Base-by-base conservation (phyloP, 2,113 vertebrate species). In the Apteryx mantelli region DNA sequence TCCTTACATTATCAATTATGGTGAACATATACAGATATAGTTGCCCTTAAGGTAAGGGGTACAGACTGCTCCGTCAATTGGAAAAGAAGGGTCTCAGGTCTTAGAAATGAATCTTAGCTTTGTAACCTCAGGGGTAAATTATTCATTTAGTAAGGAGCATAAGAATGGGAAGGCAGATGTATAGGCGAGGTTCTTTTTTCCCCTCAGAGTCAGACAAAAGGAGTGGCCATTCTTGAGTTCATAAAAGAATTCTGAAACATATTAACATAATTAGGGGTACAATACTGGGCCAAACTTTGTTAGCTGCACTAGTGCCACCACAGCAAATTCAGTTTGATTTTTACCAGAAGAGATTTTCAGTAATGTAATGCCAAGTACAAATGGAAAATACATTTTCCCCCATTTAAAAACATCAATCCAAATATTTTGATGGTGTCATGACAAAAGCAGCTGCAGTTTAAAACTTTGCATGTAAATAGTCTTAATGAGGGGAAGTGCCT, bases 341-440 rank as follows among this genome's bases (percentile, higher is more conserved):
- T 91, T 93, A 88, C 87, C 75, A 93, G 93, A 93, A 95, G 60
- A 75, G 17, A 83, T 78, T 90, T 38, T 83, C 32, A 81, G 75
- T 63, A 95, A 60, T 75, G 50, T 34, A 70, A 68, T 78, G 87
- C 85, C 91, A 93, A 96, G 91, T 46, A 88, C 50, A 94, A 97
- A 88, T 88, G 87, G 91, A 95, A 97, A 97, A 97, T 93, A 89
- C 50, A 89, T 93, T 95, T 94, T 83, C 21, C 25, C 11, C 40
- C 26, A 74, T 74, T 82, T 17, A 64, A 77, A 56, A 8, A 83
- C 88, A 53, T 10, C 1, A 77, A 40, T 93, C 89, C 32, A 96
- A 95, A 76, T 95, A 95, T 96, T 95, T 96, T 93, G 71, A 83
- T 88, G 71, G 91, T 95, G 68, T 96, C 94, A 95, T 96, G 89